Conservation (phyloP, 2,113 vertebrate genomes). For the Carassius auratus region DNA sequence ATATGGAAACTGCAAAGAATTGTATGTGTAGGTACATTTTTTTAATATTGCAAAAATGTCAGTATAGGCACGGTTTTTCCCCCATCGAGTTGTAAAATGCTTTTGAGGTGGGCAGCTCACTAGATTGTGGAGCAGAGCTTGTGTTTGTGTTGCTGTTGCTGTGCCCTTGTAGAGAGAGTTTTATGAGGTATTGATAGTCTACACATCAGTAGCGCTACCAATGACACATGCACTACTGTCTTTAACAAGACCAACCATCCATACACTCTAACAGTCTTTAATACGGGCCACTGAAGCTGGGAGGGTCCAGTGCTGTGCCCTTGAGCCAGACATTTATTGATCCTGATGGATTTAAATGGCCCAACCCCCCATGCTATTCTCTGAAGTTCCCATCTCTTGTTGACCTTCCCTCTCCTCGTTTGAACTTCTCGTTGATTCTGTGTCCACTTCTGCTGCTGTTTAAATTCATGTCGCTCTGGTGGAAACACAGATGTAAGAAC, state of each 20-base stretch:
- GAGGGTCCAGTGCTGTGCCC: conserved; percentile 26
- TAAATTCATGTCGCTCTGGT: not conserved
- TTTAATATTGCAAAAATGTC: not conserved
- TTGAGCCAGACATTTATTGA: conserved; percentile 50
- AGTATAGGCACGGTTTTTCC: not conserved
- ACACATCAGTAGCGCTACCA: conserved; percentile 19
- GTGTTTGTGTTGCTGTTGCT: not conserved
- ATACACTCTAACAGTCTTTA: conserved; percentile 16
- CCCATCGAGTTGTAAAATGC: not conserved
- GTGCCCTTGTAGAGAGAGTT: not conserved
- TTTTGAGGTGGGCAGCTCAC: not conserved
- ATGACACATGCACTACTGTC: conserved; percentile 18
- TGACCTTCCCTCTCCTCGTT: conserved; percentile 19
- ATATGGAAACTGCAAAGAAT: not conserved
- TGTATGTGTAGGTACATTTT: not conserved
- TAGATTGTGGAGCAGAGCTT: not conserved
- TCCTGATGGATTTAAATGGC: conserved; percentile 38
- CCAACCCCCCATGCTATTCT: not conserved
- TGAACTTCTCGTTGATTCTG: conserved; percentile 1
- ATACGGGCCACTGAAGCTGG: conserved; percentile 24
- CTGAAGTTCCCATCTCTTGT: not conserved
- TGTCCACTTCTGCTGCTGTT: not conserved
- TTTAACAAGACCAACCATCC: conserved; percentile 24
- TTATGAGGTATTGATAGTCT: not conserved
- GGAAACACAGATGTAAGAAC: conserved; percentile 8